These are phyloP conservation scores for Tethea ocularis DNA, from an alignment of 2,888 invertebrate genomes.

Conservation along the genomic window DNA sequence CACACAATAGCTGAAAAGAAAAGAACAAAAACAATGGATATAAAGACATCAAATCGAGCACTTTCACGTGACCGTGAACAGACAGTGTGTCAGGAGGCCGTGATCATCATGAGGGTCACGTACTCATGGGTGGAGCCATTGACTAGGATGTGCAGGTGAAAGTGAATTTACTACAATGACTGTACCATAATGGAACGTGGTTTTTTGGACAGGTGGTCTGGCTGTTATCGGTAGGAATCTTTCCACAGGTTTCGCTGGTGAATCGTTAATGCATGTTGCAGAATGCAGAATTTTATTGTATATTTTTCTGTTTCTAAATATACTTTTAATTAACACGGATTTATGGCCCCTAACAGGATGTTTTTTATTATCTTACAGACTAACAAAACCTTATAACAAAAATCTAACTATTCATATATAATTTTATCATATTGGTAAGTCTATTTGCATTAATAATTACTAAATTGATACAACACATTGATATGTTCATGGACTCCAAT, in stretches of 20 bases:
- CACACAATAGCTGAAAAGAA: not conserved
- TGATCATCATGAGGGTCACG: conserved; percentile 62
- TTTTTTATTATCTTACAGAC: no score
- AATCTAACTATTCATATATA: no score
- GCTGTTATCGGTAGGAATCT: conserved; percentile 7
- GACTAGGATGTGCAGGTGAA: conserved; percentile 50
- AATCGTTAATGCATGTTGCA: not conserved
- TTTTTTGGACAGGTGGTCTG: conserved; percentile 10
- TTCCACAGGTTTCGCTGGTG: conserved; percentile 1
- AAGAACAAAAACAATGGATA: conserved; percentile 19
- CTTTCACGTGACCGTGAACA: conserved; percentile 68
- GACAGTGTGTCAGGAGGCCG: conserved; percentile 65
- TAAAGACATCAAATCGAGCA: conserved; percentile 30
- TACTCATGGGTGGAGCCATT: conserved; percentile 43
- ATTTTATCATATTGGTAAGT: no score
- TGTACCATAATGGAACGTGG: conserved; percentile 6
- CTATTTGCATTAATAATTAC: not conserved
- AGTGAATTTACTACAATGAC: conserved; percentile 41
- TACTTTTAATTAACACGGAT: not conserved
- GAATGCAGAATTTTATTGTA: not conserved
- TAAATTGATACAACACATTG: not conserved
- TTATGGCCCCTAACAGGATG: no score
- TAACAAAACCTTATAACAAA: no score
- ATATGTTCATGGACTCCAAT: not conserved
- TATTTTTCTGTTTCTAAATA: not conserved